These are phyloP conservation scores for Chrysolina americana DNA, from an alignment of 2,888 invertebrate genomes.

Conservation along the genomic window DNA sequence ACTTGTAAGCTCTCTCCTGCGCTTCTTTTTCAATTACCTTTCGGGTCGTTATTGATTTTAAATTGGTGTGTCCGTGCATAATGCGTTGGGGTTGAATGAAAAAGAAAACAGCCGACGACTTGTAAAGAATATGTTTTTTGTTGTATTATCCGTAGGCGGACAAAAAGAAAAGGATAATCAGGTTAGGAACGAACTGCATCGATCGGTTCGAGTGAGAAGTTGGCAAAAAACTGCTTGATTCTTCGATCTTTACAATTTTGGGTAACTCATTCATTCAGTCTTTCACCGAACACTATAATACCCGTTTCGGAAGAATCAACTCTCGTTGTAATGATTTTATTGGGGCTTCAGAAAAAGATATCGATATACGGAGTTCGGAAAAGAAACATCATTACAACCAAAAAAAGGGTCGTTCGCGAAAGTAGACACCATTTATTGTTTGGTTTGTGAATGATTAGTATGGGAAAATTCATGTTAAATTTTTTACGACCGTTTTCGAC, in stretches of 20 bases:
- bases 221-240: constrained; percentile 3
- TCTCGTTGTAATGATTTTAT: neutral
- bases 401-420: no score
- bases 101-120: constrained; percentile 41
- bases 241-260: constrained; percentile 13
- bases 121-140: constrained; percentile 44
- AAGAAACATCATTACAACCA: no score
- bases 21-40: constrained; percentile 55
- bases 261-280: constrained; percentile 8
- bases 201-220: neutral
- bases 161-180: constrained; percentile 29
- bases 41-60: constrained; percentile 55
- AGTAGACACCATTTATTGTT: no score
- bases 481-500: no score
- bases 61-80: constrained; percentile 50
- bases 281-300: neutral
- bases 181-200: constrained; percentile 12
- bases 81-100: constrained; percentile 36
- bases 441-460: no score
- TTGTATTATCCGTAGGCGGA: constrained; percentile 30
- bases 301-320: neutral
- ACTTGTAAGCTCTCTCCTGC: constrained; percentile 52
- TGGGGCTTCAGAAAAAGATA: neutral
- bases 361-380: no score
- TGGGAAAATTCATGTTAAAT: no score